Conservation (phyloP, 2,888 invertebrate genomes). For the Hermaeophaga mercurialis region DNA sequence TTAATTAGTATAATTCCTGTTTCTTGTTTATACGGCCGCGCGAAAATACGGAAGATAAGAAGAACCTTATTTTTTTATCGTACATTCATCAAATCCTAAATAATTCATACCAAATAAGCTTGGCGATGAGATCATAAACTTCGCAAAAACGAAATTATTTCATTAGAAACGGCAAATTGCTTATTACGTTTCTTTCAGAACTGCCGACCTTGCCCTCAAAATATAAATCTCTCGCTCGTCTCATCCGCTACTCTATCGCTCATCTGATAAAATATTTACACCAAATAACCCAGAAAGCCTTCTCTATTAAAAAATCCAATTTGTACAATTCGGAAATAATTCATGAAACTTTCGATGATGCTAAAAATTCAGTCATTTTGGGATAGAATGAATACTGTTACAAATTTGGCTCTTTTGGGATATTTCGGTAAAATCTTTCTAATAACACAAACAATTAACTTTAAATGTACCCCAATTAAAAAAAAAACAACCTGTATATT, state of each 20-base stretch:
- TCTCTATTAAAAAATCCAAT: not conserved
- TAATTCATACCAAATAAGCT: not conserved
- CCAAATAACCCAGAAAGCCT: constrained; percentile 2
- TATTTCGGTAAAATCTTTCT: too few relatives aligned
- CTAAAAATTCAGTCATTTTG: too few relatives aligned
- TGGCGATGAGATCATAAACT: constrained; percentile 4
- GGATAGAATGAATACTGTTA: too few relatives aligned
- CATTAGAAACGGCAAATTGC: constrained; percentile 15
- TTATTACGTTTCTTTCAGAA: constrained; percentile 10
- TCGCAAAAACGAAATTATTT: constrained; percentile 12
- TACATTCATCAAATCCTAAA: not conserved
- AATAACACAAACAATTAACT: too few relatives aligned
- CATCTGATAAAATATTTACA: constrained; percentile 5
- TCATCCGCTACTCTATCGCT: not conserved
- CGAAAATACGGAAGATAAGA: too few relatives aligned
- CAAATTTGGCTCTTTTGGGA: too few relatives aligned
- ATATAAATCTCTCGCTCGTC: not conserved
- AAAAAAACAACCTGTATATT: too few relatives aligned
- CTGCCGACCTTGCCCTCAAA: constrained; percentile 5
- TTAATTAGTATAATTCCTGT: too few relatives aligned
- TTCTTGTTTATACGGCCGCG: too few relatives aligned
- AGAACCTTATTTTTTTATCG: too few relatives aligned
- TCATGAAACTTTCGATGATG: too few relatives aligned
- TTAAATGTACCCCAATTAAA: too few relatives aligned
- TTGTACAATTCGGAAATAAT: not conserved